Base-by-base conservation (phyloP, 2,888 invertebrate genomes). In the Megaustenia siamemsis region DNA sequence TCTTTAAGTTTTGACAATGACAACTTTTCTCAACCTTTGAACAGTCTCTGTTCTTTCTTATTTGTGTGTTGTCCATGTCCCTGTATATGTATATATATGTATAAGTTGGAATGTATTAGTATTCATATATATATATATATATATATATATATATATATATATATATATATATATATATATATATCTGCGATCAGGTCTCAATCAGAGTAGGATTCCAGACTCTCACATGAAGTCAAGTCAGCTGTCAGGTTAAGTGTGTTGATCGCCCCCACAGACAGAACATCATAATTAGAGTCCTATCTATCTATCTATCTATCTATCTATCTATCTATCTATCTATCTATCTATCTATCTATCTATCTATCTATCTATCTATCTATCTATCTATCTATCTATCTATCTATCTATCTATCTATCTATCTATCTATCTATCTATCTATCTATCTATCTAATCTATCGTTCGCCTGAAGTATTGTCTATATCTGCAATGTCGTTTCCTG, bases 241-340 rank as follows among this genome's bases (percentile, higher is more conserved):
- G 10, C 49, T 49, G 18, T 49, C 49, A 12, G 18, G 10, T 18
- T 49, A 49, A 12, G 12, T 49, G 18, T 49, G 12, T 49, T 12
- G 10, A n/a, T n/a, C n/a, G n/a, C n/a, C n/a, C n/a, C n/a, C n/a
- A n/a, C n/a, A n/a, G n/a, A n/a, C n/a, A n/a, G n/a, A n/a, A n/a
- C n/a, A n/a, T n/a, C n/a, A n/a, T n/a, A n/a, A n/a, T n/a, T n/a
- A n/a, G n/a, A 5, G 18, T 5, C n/a, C 56, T 56, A 56, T 56
- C 56, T 56, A 56, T 56, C 56, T 56, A 56, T 56, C 56, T 56
- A 56, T 56, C 56, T 56, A 56, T 56, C 56, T 56, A 56, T 56
- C 56, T 56, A 56, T 56, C 56, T 56, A 56, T 56, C 56, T 56
- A 56, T 56, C 56, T 56, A 56, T 56, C 56, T 56, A 56, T 56